phyloP scores from a whole-genome alignment of 2,888 invertebrate genomes.

The Baronia brevicornis region DNA sequence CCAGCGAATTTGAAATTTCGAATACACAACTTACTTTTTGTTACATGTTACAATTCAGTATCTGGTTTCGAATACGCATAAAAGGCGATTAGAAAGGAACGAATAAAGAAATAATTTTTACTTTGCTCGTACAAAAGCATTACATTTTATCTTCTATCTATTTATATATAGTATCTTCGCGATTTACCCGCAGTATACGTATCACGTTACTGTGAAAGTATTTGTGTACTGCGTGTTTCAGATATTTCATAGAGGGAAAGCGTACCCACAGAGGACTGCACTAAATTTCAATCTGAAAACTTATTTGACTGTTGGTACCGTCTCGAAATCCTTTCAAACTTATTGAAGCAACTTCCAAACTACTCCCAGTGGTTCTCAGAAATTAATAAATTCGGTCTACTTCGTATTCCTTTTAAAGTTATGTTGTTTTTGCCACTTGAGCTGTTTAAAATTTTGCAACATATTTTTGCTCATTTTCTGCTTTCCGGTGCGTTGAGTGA shows the following conservation, averaged over 20 bases:
- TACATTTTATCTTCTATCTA: no score
- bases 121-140: no score
- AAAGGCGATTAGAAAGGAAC: no score
- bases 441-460: not conserved
- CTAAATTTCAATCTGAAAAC: constrained; percentile 40
- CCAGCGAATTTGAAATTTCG: no score
- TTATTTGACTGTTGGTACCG: constrained; percentile 37
- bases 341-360: constrained; percentile 34
- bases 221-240: constrained; percentile 2
- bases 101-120: no score
- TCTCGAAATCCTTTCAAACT: constrained; percentile 44
- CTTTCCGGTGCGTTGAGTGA: no score
- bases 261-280: constrained; percentile 26
- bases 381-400: constrained; percentile 21
- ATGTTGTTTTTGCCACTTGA: not conserved
- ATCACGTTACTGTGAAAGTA: no score
- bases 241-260: constrained; percentile 7
- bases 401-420: constrained; percentile 1
- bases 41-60: no score
- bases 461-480: not conserved
- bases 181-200: no score
- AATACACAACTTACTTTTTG: no score
- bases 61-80: no score
- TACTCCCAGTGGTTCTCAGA: constrained; percentile 20
- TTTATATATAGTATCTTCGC: no score